Evolutionary conservation across 2,797 vertebrate species (phyloP).

Genomic region (Hyperoplus immaculatus): DNA sequence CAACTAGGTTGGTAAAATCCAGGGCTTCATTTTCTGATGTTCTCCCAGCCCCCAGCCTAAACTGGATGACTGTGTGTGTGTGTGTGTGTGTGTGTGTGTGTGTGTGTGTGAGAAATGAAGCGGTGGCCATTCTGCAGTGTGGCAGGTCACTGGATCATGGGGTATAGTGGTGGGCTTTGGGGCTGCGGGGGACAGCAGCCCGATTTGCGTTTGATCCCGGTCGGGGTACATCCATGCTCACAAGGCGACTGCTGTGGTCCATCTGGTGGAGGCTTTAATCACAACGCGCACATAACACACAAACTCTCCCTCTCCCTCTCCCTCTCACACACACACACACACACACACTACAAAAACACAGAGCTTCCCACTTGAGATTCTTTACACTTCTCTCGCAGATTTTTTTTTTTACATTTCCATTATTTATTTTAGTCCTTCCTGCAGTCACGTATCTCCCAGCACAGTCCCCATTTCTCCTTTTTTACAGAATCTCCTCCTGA

Average conservation of each 20-base stretch:
- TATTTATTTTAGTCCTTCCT: constrained; percentile 46
- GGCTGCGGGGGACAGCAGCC: constrained; percentile 69
- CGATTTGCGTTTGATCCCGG: constrained; percentile 85
- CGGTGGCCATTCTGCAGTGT: constrained; percentile 30
- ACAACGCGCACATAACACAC: constrained; percentile 12
- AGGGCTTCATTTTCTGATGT: background rate
- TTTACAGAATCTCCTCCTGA: constrained; percentile 26
- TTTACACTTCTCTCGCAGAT: constrained; percentile 41
- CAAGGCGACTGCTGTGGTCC: constrained; percentile 85
- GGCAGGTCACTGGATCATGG: constrained; percentile 56
- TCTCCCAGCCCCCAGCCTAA: background rate
- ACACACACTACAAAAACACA: constrained; percentile 17
- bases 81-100: background rate
- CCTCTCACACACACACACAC: constrained; percentile 21
- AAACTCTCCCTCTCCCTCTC: constrained; percentile 31
- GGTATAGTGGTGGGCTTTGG: constrained; percentile 53
- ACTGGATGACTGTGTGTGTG: background rate
- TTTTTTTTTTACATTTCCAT: constrained; percentile 41
- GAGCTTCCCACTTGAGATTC: constrained; percentile 34
- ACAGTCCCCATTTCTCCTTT: constrained; percentile 22
- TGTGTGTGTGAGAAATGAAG: constrained; percentile 18
- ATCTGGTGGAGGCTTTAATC: constrained; percentile 87
- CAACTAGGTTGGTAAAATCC: background rate
- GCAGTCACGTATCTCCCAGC: constrained; percentile 22
- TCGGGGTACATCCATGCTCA: constrained; percentile 82